These are phyloP conservation scores for Pterois miles DNA, from an alignment of 2,797 vertebrate genomes.

Conservation along the genomic window DNA sequence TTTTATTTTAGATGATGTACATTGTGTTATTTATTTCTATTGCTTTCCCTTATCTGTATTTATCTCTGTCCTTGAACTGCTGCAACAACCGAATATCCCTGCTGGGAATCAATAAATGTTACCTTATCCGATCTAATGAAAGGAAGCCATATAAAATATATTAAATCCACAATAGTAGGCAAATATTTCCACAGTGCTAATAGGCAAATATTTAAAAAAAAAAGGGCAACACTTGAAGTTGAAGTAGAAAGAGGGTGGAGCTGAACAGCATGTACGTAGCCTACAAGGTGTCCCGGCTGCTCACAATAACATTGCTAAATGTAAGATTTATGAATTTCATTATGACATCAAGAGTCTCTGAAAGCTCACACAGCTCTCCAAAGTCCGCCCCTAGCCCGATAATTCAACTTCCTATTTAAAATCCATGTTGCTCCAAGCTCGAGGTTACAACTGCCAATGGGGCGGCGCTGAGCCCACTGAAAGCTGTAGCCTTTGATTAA, in stretches of 20 bases:
- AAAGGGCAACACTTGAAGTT: constrained; percentile 17
- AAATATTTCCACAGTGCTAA: constrained; percentile 31
- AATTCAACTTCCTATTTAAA: constrained; percentile 66
- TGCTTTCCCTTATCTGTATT: neutral
- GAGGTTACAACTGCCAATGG: constrained; percentile 65
- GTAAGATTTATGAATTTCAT: constrained; percentile 33
- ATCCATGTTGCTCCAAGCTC: constrained; percentile 54
- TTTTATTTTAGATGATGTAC: neutral
- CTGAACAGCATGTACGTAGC: neutral
- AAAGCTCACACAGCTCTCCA: constrained; percentile 30
- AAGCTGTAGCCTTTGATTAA: constrained; percentile 81
- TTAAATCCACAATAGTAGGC: constrained; percentile 19
- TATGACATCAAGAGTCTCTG: constrained; percentile 42
- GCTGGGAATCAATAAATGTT: neutral
- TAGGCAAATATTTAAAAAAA: constrained; percentile 17
- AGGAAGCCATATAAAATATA: constrained; percentile 32
- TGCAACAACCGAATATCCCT: neutral
- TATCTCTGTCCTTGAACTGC: neutral
- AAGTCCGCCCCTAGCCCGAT: constrained; percentile 50
- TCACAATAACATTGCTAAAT: constrained; percentile 35
- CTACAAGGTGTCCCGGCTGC: constrained; percentile 1
- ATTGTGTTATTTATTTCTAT: neutral
- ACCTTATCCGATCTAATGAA: neutral
- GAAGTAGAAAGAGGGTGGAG: constrained; percentile 4
- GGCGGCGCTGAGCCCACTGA: constrained; percentile 65